These are phyloP conservation scores for Epinephelus cyanopodus DNA, from an alignment of 2,113 vertebrate genomes.

Conservation along the genomic window DNA sequence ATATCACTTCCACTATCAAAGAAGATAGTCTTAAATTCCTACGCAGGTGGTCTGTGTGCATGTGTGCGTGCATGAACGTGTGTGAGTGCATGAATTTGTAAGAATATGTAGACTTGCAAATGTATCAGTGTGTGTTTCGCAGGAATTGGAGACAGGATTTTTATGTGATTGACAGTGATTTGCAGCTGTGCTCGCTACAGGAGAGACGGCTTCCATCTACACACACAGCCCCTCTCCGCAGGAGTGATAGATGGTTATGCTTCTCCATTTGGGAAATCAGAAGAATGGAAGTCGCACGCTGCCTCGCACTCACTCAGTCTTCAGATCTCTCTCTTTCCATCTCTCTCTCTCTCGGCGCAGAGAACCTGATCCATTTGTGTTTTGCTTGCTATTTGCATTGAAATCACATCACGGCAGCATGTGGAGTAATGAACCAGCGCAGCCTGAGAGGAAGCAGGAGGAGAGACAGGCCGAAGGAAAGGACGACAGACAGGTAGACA, in stretches of 20 bases:
- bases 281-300: conserved; percentile 63
- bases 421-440: conserved; percentile 58
- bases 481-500: background rate
- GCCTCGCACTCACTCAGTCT: conserved; percentile 39
- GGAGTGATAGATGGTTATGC: conserved; percentile 67
- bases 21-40: conserved; percentile 35
- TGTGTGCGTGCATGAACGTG: background rate
- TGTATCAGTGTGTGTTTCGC: conserved; percentile 30
- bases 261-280: conserved; percentile 76
- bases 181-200: conserved; percentile 62
- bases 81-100: background rate
- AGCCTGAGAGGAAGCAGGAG: conserved; percentile 37
- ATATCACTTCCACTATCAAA: conserved; percentile 54
- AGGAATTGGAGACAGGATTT: conserved; percentile 52
- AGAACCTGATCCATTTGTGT: conserved; percentile 56
- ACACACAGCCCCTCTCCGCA: conserved; percentile 26
- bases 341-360: background rate
- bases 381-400: conserved; percentile 65
- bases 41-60: conserved; percentile 43
- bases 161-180: conserved; percentile 68
- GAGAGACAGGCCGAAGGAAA: background rate
- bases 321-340: conserved; percentile 29
- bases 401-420: conserved; percentile 63
- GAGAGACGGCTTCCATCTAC: conserved; percentile 43
- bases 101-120: conserved; percentile 37